These are phyloP conservation scores for Gephyroberyx darwinii DNA, from an alignment of 2,797 vertebrate species.

Conservation along the genomic window DNA sequence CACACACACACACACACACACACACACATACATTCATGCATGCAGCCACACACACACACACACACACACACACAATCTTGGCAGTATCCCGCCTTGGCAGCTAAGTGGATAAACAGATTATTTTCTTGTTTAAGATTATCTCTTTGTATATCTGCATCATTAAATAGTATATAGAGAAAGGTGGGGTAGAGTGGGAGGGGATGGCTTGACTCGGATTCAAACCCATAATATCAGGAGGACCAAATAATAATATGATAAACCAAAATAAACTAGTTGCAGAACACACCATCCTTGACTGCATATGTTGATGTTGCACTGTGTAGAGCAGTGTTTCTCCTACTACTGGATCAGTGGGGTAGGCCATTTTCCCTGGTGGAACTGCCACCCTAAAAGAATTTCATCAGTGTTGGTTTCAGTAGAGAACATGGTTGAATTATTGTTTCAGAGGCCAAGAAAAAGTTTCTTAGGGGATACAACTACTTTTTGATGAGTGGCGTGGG, in stretches of 20 bases:
- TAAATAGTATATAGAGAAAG: neutral
- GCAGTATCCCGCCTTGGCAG: neutral
- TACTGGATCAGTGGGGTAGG: neutral
- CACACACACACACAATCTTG: conserved; percentile 1
- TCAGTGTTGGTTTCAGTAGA: neutral
- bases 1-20: conserved; percentile 45
- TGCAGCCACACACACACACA: conserved; percentile 31
- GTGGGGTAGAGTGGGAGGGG: neutral
- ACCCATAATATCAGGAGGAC: neutral
- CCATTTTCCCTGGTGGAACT: neutral
- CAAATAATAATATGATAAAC: neutral
- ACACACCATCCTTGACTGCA: neutral
- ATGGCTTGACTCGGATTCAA: neutral
- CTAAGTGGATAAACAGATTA: neutral
- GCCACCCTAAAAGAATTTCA: neutral
- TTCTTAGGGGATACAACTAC: too few relatives aligned
- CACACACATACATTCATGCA: conserved; percentile 42
- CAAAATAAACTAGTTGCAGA: neutral
- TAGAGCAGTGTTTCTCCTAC: neutral
- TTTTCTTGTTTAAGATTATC: too few relatives aligned
- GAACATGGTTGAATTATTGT: neutral
- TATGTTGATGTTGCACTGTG: neutral
- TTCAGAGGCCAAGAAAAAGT: too few relatives aligned
- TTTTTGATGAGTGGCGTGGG: too few relatives aligned
- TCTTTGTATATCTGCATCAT: neutral